Conservation (phyloP, 2,113 vertebrate genomes). For the Ellobius talpinus region DNA sequence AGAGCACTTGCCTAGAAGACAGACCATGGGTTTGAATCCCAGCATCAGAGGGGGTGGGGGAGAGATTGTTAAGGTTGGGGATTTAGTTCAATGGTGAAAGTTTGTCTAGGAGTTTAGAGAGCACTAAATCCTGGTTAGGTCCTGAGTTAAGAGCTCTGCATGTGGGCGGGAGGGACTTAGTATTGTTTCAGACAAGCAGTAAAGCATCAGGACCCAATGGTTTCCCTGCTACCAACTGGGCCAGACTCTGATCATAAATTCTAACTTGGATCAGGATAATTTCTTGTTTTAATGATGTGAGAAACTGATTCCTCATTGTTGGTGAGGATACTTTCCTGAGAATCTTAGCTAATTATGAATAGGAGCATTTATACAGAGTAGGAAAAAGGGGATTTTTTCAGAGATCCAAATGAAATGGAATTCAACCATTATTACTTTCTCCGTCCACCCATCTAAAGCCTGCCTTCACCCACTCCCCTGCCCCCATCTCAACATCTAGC, state of each 20-base stretch:
- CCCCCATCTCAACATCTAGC: not conserved
- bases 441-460: not conserved
- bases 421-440: not conserved
- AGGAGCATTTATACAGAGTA: not conserved
- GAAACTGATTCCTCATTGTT: not conserved
- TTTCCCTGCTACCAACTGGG: slow-evolving; percentile 4
- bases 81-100: not conserved
- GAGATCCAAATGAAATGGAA: not conserved
- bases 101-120: not conserved
- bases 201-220: slow-evolving; percentile 65
- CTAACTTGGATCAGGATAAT: not conserved
- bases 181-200: slow-evolving; percentile 60
- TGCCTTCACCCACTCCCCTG: not conserved
- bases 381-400: not conserved
- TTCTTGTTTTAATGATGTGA: not conserved
- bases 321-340: slow-evolving; percentile 18
- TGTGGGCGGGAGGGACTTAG: not conserved
- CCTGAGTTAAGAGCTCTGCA: not conserved
- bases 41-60: not conserved
- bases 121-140: not conserved
- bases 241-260: slow-evolving; percentile 15
- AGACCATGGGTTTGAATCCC: not conserved
- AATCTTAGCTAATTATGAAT: not conserved
- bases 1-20: not conserved
- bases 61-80: not conserved